Evolutionary conservation across 1,140 invertebrate species (phyloP), one percentile per base, ranked within the genome.

Genomic region (Antheraea pernyi): DNA sequence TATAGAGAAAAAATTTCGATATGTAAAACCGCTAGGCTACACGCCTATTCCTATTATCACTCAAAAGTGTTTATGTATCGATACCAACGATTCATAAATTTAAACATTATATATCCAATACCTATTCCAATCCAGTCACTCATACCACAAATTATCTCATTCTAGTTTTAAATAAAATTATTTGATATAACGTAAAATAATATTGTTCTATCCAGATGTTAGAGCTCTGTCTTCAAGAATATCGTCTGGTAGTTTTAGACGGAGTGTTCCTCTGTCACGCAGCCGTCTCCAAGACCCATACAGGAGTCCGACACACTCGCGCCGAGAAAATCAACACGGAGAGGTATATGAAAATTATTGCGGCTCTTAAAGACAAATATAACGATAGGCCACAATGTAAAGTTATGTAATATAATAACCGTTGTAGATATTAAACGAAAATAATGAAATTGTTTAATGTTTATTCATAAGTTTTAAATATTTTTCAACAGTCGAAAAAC

Each of bases 221-320:
- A 77, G 95, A 97, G 88, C 94, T 97, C 92, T 97, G 96, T 85
- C 94, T 97, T 64, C 89, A 95, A 83, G 94, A 94, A 72, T 97
- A 97, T 85, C 94, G 94, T 46, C 93, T 97, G 82, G 94, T 96
- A n/a, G 94, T 97, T 19, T 82, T 97, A 39, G 96, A 97, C 71
- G 95, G 96, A 37, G 96, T 95, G 0, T 97, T 97, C 83, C 93
- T 97, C n/a, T 95, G 96, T 2, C 96, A 97, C 80, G 94, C 95
- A 46, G 96, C 96, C 0, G 95, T 95, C 7, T 78, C 83, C 13
- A 90, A 90, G 59, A 78, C 82, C 59, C 13, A 67, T 22, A 22
- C 19, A 22, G 86, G 92, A 69, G 90, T 89, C 79, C 83, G 94
- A 58, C 92, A 93, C 68, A 81, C 89, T 8, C 74, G 81, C 7